Evolutionary conservation across 1,140 invertebrate species (phyloP).

Genomic region (Drosophila ironensis): DNA sequence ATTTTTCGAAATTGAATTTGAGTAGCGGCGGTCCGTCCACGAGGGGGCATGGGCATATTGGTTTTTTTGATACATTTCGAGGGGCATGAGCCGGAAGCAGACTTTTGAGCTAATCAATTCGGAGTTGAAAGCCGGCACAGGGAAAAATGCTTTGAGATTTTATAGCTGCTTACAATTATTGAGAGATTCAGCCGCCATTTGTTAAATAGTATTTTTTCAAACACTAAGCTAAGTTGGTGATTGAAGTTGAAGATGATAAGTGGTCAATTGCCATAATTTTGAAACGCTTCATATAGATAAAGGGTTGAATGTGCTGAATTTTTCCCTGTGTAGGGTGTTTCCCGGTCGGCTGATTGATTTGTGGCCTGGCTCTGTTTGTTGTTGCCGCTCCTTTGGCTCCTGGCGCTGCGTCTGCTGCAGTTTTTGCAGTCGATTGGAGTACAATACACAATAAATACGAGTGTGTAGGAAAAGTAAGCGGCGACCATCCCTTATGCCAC

Average conservation of each 20-base stretch:
- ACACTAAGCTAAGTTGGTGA: too few species aligned
- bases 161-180: too few species aligned
- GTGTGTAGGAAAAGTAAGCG: slow-evolving; percentile 31
- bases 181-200: too few species aligned
- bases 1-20: slow-evolving; percentile 42
- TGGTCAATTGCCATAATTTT: not conserved
- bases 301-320: not conserved
- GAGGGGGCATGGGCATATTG: slow-evolving; percentile 8
- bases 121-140: not conserved
- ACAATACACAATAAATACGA: slow-evolving; percentile 52
- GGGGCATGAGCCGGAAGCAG: slow-evolving; percentile 4
- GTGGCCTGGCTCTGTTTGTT: slow-evolving; percentile 45
- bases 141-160: not conserved
- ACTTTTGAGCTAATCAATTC: not conserved
- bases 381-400: slow-evolving; percentile 28
- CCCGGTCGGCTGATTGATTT: slow-evolving; percentile 71
- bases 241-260: too few species aligned
- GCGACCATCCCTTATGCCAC: slow-evolving; percentile 67
- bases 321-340: slow-evolving; percentile 58
- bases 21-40: slow-evolving; percentile 1
- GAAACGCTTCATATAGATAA: not conserved
- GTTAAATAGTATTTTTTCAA: not conserved
- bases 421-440: slow-evolving; percentile 63
- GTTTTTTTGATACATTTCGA: slow-evolving; percentile 16
- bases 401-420: slow-evolving; percentile 44